Percentiles rank a stretch among this genome's conserved stretches.
These are phyloP conservation scores for Drosophila prosaltans DNA, from an alignment of 1,140 invertebrate species.

Conservation along the genomic window DNA sequence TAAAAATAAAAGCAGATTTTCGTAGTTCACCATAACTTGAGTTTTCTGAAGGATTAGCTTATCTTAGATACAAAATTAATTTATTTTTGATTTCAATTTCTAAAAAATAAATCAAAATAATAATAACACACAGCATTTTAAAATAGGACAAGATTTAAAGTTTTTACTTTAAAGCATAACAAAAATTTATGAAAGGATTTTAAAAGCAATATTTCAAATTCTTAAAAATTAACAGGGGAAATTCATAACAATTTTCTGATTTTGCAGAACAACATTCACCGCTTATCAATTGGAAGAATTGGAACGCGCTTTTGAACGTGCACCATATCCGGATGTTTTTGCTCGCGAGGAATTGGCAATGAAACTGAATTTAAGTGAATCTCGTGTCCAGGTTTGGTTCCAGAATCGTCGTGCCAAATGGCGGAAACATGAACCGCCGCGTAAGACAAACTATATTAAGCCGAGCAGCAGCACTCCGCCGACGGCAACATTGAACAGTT, in stretches of 20 bases:
- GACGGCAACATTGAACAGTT: slow-evolving; percentile 85
- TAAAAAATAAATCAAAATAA: too few species aligned
- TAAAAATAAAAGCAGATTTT: too few species aligned
- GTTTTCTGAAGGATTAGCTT: too few species aligned
- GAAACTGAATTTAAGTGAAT: slow-evolving; percentile 95
- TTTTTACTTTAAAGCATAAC: too few species aligned
- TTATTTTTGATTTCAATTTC: too few species aligned
- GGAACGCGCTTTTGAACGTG: slow-evolving; percentile 96
- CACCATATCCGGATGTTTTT: slow-evolving; percentile 98
- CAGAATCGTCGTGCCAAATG: slow-evolving; percentile 98
- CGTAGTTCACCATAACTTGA: too few species aligned
- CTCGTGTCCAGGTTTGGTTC: slow-evolving; percentile 92
- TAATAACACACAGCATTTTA: too few species aligned
- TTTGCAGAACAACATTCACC: slow-evolving; percentile 96
- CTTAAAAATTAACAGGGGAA: too few species aligned
- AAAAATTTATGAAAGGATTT: too few species aligned
- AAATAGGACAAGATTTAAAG: too few species aligned
- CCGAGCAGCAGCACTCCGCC: slow-evolving; percentile 84
- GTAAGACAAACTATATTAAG: slow-evolving; percentile 93
- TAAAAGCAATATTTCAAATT: too few species aligned
- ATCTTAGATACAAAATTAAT: too few species aligned
- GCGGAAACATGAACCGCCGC: slow-evolving; percentile 98
- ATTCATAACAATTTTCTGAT: slow-evolving; percentile 21
- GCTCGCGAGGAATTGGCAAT: slow-evolving; percentile 96
- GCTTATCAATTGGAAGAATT: slow-evolving; percentile 97